Conservation (phyloP, 1,140 invertebrate species). For the Heliconius congener region DNA sequence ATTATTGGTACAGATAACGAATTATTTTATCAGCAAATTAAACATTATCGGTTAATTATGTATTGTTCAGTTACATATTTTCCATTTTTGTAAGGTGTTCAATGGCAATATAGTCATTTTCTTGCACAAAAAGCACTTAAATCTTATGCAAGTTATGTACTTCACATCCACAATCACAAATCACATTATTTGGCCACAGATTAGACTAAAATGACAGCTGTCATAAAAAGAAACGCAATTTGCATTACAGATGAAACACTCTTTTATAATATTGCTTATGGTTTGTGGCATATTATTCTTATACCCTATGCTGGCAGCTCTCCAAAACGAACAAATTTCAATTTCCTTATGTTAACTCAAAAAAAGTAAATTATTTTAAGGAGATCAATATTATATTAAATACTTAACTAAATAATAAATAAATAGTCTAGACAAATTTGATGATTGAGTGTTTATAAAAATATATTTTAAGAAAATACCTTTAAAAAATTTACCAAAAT, state of each 20-base stretch:
- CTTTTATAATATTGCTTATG: background rate
- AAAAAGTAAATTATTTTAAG: too few species aligned
- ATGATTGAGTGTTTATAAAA: too few species aligned
- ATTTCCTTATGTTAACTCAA: too few species aligned
- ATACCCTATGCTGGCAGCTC: too few species aligned
- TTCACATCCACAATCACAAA: constrained; percentile 37
- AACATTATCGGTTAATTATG: constrained; percentile 25
- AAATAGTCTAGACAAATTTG: too few species aligned
- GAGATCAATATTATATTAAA: too few species aligned
- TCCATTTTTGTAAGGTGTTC: constrained; percentile 9
- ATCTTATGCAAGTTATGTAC: constrained; percentile 36
- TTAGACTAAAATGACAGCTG: constrained; percentile 20
- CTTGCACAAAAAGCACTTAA: constrained; percentile 16
- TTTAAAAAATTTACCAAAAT: too few species aligned
- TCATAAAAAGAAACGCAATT: constrained; percentile 20
- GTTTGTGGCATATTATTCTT: background rate
- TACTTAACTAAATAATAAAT: too few species aligned
- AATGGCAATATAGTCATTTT: constrained; percentile 24
- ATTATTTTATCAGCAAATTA: constrained; percentile 27
- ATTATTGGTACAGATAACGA: constrained; percentile 44
- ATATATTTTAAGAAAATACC: too few species aligned
- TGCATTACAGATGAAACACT: constrained; percentile 7
- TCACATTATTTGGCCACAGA: constrained; percentile 32
- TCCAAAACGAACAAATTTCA: too few species aligned
- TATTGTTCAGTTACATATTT: constrained; percentile 13